Conservation (phyloP, 2,113 vertebrate species). For the Halichoerus grypus region DNA sequence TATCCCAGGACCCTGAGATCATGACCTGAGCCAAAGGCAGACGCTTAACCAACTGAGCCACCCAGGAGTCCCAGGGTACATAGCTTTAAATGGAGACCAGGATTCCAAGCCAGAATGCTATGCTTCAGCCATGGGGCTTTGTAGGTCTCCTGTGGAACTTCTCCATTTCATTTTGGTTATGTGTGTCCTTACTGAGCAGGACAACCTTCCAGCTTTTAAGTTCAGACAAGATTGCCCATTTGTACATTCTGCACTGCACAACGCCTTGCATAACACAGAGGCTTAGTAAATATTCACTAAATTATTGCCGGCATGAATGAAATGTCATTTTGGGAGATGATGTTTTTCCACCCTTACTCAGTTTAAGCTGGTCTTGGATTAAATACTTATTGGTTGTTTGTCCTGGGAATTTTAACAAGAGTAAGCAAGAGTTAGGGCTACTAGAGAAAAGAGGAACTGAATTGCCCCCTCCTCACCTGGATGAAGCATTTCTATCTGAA, state of each 20-base stretch:
- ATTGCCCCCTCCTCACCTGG: not conserved
- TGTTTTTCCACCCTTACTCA: not conserved
- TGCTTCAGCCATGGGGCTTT: not conserved
- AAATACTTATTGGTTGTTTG: not conserved
- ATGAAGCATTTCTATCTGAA: not conserved
- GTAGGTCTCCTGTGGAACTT: not conserved
- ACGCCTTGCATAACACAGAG: not conserved
- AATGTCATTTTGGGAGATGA: not conserved
- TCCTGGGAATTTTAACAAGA: not conserved
- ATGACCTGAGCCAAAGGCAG: too few relatives aligned
- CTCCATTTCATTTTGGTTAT: not conserved
- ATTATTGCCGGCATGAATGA: not conserved
- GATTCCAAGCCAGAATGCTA: not conserved
- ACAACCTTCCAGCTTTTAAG: not conserved
- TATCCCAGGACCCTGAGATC: too few relatives aligned
- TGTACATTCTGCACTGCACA: not conserved
- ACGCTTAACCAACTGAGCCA: too few relatives aligned
- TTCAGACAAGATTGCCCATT: not conserved
- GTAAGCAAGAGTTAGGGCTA: not conserved
- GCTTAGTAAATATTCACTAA: not conserved
- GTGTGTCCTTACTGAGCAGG: not conserved
- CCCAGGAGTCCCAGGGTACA: too few relatives aligned
- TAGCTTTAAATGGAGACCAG: not conserved
- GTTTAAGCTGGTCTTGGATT: not conserved
- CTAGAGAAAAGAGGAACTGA: not conserved